Conservation (phyloP, 2,888 invertebrate species). For the Eilema griseolum region DNA sequence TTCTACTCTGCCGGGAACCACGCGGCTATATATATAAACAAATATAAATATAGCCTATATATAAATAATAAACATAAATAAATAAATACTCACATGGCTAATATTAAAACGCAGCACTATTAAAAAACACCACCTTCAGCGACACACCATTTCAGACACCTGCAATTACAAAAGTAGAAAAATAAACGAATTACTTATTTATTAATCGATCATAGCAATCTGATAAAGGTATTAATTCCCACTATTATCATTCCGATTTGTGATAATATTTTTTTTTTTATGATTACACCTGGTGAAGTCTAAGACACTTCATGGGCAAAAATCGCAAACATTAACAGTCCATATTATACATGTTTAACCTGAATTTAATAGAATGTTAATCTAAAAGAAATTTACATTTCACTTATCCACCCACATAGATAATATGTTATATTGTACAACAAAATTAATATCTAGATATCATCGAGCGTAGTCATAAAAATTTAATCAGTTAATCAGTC, state of each 20-base stretch:
- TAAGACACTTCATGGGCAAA: neutral
- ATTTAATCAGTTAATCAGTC: no score
- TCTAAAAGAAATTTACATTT: no score
- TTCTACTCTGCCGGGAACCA: no score
- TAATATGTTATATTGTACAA: no score
- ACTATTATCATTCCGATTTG: conserved; percentile 37
- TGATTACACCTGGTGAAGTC: neutral
- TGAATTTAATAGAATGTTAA: no score
- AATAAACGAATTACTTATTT: conserved; percentile 20
- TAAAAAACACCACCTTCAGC: conserved; percentile 14
- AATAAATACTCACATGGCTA: conserved; percentile 25
- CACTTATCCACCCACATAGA: no score
- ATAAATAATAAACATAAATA: neutral
- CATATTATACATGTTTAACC: no score
- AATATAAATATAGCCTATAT: neutral
- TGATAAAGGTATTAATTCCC: conserved; percentile 39
- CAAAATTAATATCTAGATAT: no score
- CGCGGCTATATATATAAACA: no score
- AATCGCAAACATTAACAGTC: neutral
- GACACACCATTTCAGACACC: conserved; percentile 30
- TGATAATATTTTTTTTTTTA: conserved; percentile 30
- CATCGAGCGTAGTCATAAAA: no score
- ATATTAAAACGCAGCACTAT: conserved; percentile 14
- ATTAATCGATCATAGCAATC: conserved; percentile 46
- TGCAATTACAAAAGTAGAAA: conserved; percentile 17